Evolutionary conservation across 2,113 vertebrate species (phyloP).

Genomic region (Cromileptes altivelis): DNA sequence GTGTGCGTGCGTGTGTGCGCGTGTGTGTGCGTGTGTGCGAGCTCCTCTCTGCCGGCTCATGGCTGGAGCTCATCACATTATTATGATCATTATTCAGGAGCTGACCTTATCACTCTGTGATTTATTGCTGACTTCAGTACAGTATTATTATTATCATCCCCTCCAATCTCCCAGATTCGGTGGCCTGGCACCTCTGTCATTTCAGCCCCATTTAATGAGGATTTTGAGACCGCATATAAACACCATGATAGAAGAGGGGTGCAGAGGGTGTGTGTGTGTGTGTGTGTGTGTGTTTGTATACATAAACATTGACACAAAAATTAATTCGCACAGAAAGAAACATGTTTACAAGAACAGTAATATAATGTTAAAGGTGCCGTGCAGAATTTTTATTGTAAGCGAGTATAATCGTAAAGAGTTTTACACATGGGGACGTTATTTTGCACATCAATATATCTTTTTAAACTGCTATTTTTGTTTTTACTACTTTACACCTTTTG

Average conservation of each 20-base stretch:
- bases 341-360: neutral
- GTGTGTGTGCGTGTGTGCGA: too few relatives aligned
- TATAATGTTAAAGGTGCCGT: neutral
- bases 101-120: slow-evolving; percentile 76
- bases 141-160: slow-evolving; percentile 60
- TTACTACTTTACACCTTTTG: too few relatives aligned
- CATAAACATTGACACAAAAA: neutral
- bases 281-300: neutral
- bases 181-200: slow-evolving; percentile 44
- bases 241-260: neutral
- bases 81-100: slow-evolving; percentile 71
- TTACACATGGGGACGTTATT: too few relatives aligned
- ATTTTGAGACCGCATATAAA: slow-evolving; percentile 11
- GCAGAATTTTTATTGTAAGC: neutral
- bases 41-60: slow-evolving; percentile 11
- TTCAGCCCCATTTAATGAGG: slow-evolving; percentile 52
- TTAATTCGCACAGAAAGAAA: neutral
- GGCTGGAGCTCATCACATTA: slow-evolving; percentile 62
- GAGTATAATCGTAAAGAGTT: too few relatives aligned
- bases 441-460: too few relatives aligned
- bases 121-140: slow-evolving; percentile 65
- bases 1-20: slow-evolving; percentile 1
- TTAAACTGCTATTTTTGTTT: too few relatives aligned
- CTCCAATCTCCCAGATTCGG: slow-evolving; percentile 41
- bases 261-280: slow-evolving; percentile 3